Evolutionary conservation across 2,888 invertebrate species (phyloP).

Genomic region (Ochropacha duplaris): DNA sequence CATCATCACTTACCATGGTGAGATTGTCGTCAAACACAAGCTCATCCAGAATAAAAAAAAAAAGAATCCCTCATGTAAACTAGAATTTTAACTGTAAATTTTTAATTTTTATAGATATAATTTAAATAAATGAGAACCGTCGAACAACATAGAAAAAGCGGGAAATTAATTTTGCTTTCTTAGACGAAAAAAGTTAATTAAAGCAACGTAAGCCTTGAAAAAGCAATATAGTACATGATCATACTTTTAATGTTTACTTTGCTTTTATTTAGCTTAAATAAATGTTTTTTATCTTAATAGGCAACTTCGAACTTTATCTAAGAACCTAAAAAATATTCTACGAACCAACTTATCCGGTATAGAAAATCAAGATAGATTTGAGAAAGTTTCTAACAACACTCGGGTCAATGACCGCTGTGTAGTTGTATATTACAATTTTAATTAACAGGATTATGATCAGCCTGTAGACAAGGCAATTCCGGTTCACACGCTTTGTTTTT

Average conservation of each 20-base stretch:
- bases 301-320: no score
- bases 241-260: background rate
- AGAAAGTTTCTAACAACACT: constrained; percentile 29
- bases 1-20: no score
- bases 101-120: background rate
- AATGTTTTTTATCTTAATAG: no score
- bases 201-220: background rate
- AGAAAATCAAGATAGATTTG: constrained; percentile 33
- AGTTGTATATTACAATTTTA: background rate
- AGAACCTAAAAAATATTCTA: no score
- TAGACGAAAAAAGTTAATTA: background rate
- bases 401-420: constrained; percentile 20
- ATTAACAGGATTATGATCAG: background rate
- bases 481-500: no score
- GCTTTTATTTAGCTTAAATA: background rate
- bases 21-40: no score
- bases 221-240: background rate
- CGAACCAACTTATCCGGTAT: constrained; percentile 16
- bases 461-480: no score
- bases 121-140: background rate
- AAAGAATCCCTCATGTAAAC: no score
- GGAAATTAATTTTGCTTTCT: background rate
- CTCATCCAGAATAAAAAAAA: no score
- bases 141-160: background rate
- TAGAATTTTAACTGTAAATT: no score